These are phyloP conservation scores for Eudorcas thomsonii DNA, from an alignment of 2,113 vertebrate genomes.

Conservation along the genomic window DNA sequence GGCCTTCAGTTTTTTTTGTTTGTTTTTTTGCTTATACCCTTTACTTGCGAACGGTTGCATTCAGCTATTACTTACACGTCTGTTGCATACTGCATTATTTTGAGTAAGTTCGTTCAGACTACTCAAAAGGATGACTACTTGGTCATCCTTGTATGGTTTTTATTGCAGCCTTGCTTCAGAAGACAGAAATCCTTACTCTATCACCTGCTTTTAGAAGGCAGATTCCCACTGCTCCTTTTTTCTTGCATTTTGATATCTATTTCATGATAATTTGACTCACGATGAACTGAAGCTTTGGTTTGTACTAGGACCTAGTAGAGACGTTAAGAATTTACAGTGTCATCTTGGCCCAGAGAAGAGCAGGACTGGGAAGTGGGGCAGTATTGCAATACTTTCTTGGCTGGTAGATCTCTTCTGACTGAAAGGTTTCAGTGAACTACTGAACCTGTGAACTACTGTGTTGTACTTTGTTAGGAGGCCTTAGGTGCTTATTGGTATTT, in stretches of 20 bases:
- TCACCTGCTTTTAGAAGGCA: neutral
- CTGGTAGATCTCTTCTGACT: neutral
- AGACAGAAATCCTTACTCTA: neutral
- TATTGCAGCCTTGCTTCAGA: neutral
- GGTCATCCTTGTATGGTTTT: neutral
- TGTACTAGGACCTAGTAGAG: neutral
- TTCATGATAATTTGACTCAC: neutral
- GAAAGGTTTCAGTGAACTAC: neutral
- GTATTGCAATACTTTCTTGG: neutral
- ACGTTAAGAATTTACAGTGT: neutral
- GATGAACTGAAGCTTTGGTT: neutral
- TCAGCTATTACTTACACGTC: neutral
- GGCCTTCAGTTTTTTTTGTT: neutral
- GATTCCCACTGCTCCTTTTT: neutral
- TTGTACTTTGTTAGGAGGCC: neutral
- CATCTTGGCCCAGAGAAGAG: neutral
- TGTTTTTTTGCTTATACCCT: neutral
- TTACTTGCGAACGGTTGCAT: neutral
- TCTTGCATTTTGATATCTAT: neutral
- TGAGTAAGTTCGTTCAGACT: neutral
- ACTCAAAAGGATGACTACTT: too few relatives aligned
- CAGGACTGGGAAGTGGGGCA: neutral
- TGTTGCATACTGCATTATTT: neutral
- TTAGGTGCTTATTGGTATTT: neutral
- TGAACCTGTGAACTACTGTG: accelerated